A percentile compares a stretch with the other conserved stretches of the same genome.
These are phyloP conservation scores for Acrobasis repandana DNA, from an alignment of 2,888 invertebrate species.

Conservation along the genomic window DNA sequence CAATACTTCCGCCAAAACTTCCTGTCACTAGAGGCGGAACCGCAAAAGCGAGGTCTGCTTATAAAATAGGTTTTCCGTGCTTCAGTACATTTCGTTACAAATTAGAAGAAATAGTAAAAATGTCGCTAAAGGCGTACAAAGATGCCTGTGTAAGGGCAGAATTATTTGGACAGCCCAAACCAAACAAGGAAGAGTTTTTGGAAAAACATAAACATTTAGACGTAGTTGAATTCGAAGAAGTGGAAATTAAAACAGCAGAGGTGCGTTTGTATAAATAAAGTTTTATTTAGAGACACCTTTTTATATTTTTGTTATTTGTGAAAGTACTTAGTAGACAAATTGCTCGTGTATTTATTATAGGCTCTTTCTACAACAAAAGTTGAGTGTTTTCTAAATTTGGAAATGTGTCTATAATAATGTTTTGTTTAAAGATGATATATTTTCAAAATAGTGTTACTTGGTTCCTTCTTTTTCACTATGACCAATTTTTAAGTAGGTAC, in stretches of 20 bases:
- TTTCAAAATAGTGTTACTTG: no score
- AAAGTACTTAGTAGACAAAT: not conserved
- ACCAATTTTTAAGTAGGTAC: no score
- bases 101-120: constrained; percentile 40
- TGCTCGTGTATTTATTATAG: not conserved
- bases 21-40: not conserved
- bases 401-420: no score
- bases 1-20: constrained; percentile 9
- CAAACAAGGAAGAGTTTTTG: constrained; percentile 86
- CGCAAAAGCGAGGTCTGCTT: not conserved
- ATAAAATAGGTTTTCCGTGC: not conserved
- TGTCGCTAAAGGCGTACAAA: constrained; percentile 87
- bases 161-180: constrained; percentile 87
- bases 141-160: constrained; percentile 91
- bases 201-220: constrained; percentile 79
- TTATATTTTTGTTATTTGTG: not conserved
- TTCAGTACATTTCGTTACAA: not conserved
- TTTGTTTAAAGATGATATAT: no score
- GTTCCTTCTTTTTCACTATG: no score
- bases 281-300: no score
- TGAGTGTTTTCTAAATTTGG: no score
- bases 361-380: not conserved
- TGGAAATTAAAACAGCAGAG: constrained; percentile 72
- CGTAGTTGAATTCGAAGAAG: constrained; percentile 80
- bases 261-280: no score